These are phyloP conservation scores for Drosophila pseudoobscura DNA, from an alignment of 1,140 invertebrate species.

Conservation along the genomic window DNA sequence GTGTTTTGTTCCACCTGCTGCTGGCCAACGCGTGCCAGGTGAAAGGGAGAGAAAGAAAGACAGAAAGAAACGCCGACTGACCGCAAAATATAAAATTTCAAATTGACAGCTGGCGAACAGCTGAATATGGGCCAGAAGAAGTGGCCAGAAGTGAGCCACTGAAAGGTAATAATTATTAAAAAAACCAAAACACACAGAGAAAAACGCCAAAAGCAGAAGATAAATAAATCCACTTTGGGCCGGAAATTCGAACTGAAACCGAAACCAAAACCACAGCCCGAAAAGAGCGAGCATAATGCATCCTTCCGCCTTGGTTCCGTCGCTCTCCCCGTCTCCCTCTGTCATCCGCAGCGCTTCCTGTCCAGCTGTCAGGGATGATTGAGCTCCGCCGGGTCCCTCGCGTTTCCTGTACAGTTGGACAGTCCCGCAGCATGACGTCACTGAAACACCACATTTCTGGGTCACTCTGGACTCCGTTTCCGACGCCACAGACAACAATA, in stretches of 20 bases:
- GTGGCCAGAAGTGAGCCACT: not conserved
- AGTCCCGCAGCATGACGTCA: conserved; percentile 46
- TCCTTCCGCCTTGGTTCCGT: conserved; percentile 43
- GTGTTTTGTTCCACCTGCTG: conserved; percentile 41
- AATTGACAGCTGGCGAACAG: conserved; percentile 63
- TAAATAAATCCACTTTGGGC: conserved; percentile 39
- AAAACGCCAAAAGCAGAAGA: conserved; percentile 35
- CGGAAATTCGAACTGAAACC: conserved; percentile 43
- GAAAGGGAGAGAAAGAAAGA: conserved; percentile 20
- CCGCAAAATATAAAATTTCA: conserved; percentile 66
- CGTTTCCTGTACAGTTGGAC: conserved; percentile 13
- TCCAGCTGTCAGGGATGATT: conserved; percentile 47
- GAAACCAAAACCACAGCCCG: conserved; percentile 28
- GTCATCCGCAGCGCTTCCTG: conserved; percentile 23
- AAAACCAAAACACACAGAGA: conserved; percentile 15
- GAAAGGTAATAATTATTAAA: conserved; percentile 70
- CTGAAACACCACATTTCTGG: conserved; percentile 33
- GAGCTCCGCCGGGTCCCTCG: conserved; percentile 24
- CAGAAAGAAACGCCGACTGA: conserved; percentile 20
- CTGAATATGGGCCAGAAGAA: conserved; percentile 34
- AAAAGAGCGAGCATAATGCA: conserved; percentile 51
- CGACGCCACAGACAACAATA: conserved; percentile 38
- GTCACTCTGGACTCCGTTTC: conserved; percentile 9
- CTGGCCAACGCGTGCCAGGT: conserved; percentile 54
- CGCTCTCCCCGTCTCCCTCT: conserved; percentile 7